These are phyloP conservation scores for Caenorhabditis zanzibari DNA, from an alignment of 2,888 invertebrate species.

Conservation along the genomic window DNA sequence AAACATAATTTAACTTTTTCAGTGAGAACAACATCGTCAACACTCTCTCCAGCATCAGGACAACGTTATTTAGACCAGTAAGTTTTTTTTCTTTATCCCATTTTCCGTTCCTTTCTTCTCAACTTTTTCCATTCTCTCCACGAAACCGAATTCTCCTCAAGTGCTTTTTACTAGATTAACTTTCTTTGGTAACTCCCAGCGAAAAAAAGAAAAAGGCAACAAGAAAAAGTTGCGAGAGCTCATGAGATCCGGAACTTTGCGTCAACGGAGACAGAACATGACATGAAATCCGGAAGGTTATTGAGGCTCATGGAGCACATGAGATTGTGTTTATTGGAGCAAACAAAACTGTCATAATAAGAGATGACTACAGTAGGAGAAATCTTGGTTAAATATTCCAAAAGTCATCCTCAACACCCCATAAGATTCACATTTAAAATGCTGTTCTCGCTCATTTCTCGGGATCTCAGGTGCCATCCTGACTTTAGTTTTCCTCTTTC, in stretches of 20 bases:
- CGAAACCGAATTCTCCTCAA: conserved; percentile 3
- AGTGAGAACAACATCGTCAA: conserved; percentile 75
- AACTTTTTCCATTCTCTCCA: conserved; percentile 8
- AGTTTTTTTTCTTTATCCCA: conserved; percentile 56
- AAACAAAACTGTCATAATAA: not conserved
- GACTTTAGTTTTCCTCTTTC: conserved; percentile 31
- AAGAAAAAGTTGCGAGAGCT: conserved; percentile 30
- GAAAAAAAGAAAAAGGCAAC: conserved; percentile 7
- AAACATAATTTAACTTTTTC: conserved; percentile 26
- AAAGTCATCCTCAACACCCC: not conserved
- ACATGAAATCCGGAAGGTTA: conserved; percentile 23
- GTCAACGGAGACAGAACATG: conserved; percentile 49
- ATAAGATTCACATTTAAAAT: conserved; percentile 27
- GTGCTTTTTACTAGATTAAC: conserved; percentile 43
- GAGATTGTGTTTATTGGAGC: not conserved
- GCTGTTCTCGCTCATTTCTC: conserved; percentile 3
- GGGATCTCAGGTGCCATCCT: conserved; percentile 33
- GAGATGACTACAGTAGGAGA: not conserved
- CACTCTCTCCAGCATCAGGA: conserved; percentile 74
- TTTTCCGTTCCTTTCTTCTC: conserved; percentile 19
- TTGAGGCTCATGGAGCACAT: conserved; percentile 26
- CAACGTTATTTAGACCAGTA: conserved; percentile 71
- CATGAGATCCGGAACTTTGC: conserved; percentile 45
- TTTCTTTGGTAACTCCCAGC: conserved; percentile 1
- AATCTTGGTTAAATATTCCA: conserved; percentile 11